Percentiles rank a stretch among this genome's conserved stretches.
Evolutionary conservation across 2,113 vertebrate genomes (phyloP).

Genomic region (Corythornis cristatus): DNA sequence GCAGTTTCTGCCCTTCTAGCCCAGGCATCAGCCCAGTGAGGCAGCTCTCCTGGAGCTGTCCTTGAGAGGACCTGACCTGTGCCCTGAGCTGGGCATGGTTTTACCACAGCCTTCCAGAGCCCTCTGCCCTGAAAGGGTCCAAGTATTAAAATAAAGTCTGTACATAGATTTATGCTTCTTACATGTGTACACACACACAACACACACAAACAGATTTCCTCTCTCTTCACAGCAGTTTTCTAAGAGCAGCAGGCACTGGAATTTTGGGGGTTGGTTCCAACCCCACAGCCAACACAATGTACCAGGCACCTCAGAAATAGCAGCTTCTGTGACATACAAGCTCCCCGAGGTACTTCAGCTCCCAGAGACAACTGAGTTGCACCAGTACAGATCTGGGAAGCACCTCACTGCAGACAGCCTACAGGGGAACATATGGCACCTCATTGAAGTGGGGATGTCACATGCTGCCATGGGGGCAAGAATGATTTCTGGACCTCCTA

Average conservation of each 20-base stretch:
- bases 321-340: background rate
- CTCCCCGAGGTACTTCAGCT: no score
- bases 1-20: background rate
- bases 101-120: background rate
- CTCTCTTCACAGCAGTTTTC: slow-evolving; percentile 15
- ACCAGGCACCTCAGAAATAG: background rate
- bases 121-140: background rate
- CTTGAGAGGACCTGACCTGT: background rate
- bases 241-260: background rate
- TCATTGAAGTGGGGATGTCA: background rate
- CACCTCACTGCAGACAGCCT: background rate
- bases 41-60: background rate
- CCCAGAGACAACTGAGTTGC: background rate
- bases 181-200: background rate
- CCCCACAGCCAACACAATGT: background rate
- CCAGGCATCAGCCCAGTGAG: background rate
- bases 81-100: background rate
- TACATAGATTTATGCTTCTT: background rate
- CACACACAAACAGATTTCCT: rapidly evolving
- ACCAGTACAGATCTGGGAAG: background rate
- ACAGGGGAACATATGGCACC: rapidly evolving
- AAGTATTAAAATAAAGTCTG: background rate
- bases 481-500: background rate
- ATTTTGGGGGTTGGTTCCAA: background rate
- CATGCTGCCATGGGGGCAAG: background rate